Evolutionary conservation across 2,113 vertebrate species (phyloP).

Genomic region (Salvator merianae): DNA sequence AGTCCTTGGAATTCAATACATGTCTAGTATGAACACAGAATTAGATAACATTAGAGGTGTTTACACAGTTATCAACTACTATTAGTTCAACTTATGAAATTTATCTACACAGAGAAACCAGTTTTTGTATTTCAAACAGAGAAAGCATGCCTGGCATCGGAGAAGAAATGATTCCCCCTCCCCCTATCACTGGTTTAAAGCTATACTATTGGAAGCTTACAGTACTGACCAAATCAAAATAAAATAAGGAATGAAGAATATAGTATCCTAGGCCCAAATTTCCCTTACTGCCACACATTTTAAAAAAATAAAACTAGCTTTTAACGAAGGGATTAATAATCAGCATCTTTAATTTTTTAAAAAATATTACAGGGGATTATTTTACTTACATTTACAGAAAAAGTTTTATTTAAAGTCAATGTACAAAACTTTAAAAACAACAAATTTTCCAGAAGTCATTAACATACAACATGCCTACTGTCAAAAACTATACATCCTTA

Average conservation of each 20-base stretch:
- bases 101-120: background rate
- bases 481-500: constrained; percentile 67
- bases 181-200: background rate
- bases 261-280: background rate
- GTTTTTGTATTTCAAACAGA: background rate
- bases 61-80: background rate
- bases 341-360: accelerated
- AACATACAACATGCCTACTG: constrained; percentile 35
- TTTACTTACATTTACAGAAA: constrained; percentile 51
- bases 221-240: background rate
- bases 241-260: too few relatives aligned
- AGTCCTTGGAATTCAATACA: background rate
- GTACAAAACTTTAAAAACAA: constrained; percentile 65
- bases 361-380: constrained; percentile 7
- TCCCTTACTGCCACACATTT: background rate
- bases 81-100: background rate
- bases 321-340: background rate
- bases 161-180: background rate
- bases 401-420: constrained; percentile 75
- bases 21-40: background rate
- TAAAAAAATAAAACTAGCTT: background rate
- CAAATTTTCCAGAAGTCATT: constrained; percentile 54
- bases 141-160: background rate
- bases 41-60: background rate
- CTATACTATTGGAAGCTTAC: background rate